A percentile compares a stretch with the other conserved stretches of the same genome.
phyloP scores from a whole-genome alignment of 2,888 invertebrate genomes.

The Leuctra nigra region DNA sequence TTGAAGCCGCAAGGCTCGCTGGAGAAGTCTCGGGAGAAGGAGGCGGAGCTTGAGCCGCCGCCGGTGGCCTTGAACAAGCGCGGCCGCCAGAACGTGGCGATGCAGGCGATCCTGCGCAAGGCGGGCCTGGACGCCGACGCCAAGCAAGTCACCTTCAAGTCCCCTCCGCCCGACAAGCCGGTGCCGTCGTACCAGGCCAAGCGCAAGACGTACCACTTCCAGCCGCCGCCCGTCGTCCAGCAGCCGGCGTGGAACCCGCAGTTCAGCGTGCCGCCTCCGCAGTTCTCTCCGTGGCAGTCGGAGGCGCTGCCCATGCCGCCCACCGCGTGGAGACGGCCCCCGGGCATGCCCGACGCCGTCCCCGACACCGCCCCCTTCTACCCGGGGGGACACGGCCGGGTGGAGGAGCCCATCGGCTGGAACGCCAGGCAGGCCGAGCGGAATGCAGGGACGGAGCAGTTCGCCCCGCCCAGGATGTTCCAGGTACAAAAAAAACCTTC shows the following conservation, averaged over 20 bases:
- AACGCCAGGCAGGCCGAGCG: too few species aligned
- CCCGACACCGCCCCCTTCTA: too few species aligned
- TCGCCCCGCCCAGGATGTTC: too few species aligned
- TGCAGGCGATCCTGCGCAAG: conserved; percentile 42
- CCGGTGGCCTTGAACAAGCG: conserved; percentile 36
- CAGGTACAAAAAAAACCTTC: too few species aligned
- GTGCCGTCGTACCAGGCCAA: conserved; percentile 17
- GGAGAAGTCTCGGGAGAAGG: conserved; percentile 58
- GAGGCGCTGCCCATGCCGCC: conserved; percentile 1
- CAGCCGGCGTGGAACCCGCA: conserved; percentile 31
- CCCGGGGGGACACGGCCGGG: too few species aligned
- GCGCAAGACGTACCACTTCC: not conserved
- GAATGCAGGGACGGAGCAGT: too few species aligned
- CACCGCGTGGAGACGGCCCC: not conserved
- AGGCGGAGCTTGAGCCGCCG: conserved; percentile 29
- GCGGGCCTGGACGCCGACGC: conserved; percentile 21
- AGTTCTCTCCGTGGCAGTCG: not conserved
- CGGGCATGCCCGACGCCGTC: too few species aligned
- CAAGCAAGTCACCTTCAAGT: conserved; percentile 47
- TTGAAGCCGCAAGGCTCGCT: conserved; percentile 65
- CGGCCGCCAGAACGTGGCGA: conserved; percentile 69
- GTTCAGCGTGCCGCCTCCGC: conserved; percentile 42
- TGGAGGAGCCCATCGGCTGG: too few species aligned
- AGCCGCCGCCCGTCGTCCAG: not conserved
- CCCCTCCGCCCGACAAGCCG: conserved; percentile 36